Base-by-base conservation (phyloP, 2,797 vertebrate genomes). In the Myioborus melanocephalus region DNA sequence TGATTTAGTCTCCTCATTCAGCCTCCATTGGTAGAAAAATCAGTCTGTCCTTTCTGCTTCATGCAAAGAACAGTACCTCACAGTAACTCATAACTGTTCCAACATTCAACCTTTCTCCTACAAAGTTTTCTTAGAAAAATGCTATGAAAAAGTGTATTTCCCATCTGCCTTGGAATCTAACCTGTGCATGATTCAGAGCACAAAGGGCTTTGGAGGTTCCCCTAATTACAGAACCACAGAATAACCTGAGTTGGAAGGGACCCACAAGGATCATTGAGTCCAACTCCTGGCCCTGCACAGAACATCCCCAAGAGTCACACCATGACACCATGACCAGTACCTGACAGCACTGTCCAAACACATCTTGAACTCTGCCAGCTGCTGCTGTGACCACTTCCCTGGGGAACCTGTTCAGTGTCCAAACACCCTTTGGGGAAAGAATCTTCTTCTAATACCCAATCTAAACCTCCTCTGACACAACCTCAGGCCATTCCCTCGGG, bases 251-350 rank as follows among this genome's bases (percentile, higher is more conserved):
- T 3, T 46, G 57, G 50, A 77, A 30, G 18, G 21, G 28, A 70
- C 10, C 3, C 37, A 63, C 18, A 23, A 15, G 4, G 12, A 57
- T 46, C 49, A 63, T 4, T 0, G 0, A 70, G n/a, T 57, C 21
- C 64, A 56, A 1, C 37, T 57, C n/a, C 44, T 34, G 14, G 44
- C 12, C 20, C 57, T 63, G 37, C 50, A 63, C 16, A 70, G 56
- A 20, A 56, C 32, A 35, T 19, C 6, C 16, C 28, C 35, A 63
- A 30, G 17, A 56, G 14, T 30, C 47, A 60, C 39, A 80, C 21
- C 26, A 32, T 7, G 28, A 30, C 50, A 22, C 53, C 53, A n/a
- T 22, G 53, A 55, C 53, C 32, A 55, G 14, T 37, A 1, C 8
- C 35, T 49, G 32, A 56, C 1, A 76, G 17, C 16, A 50, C 2